These are phyloP conservation scores for Girardia tigrina DNA, from an alignment of 2,888 invertebrate species.

Conservation along the genomic window DNA sequence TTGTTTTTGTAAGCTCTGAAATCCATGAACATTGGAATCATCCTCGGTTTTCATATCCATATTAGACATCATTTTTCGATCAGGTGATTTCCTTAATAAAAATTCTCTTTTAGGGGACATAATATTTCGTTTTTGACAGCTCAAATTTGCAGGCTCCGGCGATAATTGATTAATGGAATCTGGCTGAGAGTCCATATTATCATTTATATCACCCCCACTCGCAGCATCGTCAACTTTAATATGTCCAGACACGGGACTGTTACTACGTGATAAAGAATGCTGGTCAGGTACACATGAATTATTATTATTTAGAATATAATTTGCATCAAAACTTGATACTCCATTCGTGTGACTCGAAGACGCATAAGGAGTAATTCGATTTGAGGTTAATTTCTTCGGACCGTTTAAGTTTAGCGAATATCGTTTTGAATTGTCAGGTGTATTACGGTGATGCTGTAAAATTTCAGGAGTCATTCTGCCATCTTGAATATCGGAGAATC, in stretches of 20 bases:
- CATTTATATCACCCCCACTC: neutral
- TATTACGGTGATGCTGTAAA: neutral
- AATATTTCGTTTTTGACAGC: neutral
- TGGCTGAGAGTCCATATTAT: neutral
- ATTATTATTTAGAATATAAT: neutral
- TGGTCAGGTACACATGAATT: neutral
- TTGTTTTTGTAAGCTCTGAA: conserved; percentile 16
- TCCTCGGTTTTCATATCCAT: neutral
- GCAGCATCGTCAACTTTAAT: conserved; percentile 6
- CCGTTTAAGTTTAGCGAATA: neutral
- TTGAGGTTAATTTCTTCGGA: neutral
- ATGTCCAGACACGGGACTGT: conserved; percentile 5
- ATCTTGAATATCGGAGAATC: neutral
- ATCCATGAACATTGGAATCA: neutral
- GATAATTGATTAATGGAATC: neutral
- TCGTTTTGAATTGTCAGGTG: neutral
- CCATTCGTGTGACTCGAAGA: neutral
- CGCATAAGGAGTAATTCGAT: neutral
- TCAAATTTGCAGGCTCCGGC: neutral
- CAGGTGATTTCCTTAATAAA: neutral
- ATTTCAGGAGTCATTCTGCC: conserved; percentile 12
- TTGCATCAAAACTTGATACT: neutral
- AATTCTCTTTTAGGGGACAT: conserved; percentile 4
- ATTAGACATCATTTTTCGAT: neutral
- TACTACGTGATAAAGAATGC: neutral